phyloP scores from a whole-genome alignment of 2,113 vertebrate species.

The Lepisosteus osseus region DNA sequence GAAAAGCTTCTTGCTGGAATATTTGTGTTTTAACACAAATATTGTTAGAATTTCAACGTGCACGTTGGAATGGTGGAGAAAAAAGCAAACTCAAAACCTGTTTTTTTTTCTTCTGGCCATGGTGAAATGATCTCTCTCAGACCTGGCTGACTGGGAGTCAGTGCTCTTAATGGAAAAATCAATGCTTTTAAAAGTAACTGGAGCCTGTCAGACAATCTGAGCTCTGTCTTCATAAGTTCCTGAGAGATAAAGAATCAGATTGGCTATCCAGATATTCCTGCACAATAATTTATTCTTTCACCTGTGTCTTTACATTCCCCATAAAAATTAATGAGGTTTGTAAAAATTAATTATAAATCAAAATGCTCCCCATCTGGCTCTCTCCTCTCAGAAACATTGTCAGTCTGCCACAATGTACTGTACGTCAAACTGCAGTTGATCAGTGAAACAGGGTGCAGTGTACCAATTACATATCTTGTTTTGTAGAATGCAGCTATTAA shows the following conservation, averaged over 20 bases:
- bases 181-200: background rate
- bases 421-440: too few species aligned
- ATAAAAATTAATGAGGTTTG: slow-evolving; percentile 61
- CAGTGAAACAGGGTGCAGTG: too few species aligned
- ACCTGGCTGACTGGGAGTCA: background rate
- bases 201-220: background rate
- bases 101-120: too few species aligned
- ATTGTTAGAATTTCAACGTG: too few species aligned
- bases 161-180: background rate
- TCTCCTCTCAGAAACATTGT: too few species aligned
- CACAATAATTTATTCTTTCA: slow-evolving; percentile 65
- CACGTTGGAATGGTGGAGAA: background rate
- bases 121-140: background rate
- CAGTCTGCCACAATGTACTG: too few species aligned
- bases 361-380: slow-evolving; percentile 10
- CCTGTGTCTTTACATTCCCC: slow-evolving; percentile 57
- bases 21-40: background rate
- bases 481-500: too few species aligned
- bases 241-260: slow-evolving; percentile 40
- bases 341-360: slow-evolving; percentile 48
- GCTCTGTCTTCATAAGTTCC: slow-evolving; percentile 25
- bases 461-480: too few species aligned
- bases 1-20: background rate
- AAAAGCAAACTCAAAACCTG: background rate
- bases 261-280: slow-evolving; percentile 48